Evolutionary conservation across 2,797 vertebrate species (phyloP).

Genomic region (Coccyzus lansbergi): DNA sequence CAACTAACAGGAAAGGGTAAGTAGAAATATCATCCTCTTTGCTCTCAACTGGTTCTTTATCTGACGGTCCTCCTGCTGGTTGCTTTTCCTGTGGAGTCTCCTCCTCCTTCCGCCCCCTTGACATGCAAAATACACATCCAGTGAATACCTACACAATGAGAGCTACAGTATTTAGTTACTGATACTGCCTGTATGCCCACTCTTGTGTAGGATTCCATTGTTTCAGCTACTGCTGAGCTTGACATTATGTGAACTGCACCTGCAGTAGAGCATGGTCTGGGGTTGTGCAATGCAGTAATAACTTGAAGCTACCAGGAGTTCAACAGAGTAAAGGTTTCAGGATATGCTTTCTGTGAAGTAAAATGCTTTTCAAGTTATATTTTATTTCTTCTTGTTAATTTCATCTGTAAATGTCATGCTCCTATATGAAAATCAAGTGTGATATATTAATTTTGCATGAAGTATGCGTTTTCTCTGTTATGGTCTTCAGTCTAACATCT

Average conservation of each 20-base stretch:
- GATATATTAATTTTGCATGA: not conserved
- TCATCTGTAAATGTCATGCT: not conserved
- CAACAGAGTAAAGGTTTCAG: not conserved
- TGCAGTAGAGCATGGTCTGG: not conserved
- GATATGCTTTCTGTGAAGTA: not conserved
- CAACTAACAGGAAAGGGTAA: slow-evolving; percentile 58
- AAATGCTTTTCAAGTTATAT: not conserved
- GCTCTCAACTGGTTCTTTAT: slow-evolving; percentile 60
- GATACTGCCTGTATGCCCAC: not conserved
- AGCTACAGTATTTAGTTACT: not conserved
- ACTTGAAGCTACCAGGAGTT: not conserved
- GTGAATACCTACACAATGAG: slow-evolving; percentile 1
- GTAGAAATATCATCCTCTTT: slow-evolving; percentile 44
- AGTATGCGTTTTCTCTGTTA: not conserved
- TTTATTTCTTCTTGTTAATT: not conserved
- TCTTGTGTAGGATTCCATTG: not conserved
- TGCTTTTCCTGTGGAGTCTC: slow-evolving; percentile 56
- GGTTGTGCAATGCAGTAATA: not conserved
- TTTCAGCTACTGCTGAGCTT: not conserved
- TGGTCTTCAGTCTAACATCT: not conserved
- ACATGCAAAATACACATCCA: not conserved
- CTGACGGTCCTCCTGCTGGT: slow-evolving; percentile 59
- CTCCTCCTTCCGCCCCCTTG: slow-evolving; percentile 59
- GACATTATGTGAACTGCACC: not conserved
- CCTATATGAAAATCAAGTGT: not conserved